Evolutionary conservation across 2,888 invertebrate genomes (phyloP).

Genomic region (Mycogona germanica): DNA sequence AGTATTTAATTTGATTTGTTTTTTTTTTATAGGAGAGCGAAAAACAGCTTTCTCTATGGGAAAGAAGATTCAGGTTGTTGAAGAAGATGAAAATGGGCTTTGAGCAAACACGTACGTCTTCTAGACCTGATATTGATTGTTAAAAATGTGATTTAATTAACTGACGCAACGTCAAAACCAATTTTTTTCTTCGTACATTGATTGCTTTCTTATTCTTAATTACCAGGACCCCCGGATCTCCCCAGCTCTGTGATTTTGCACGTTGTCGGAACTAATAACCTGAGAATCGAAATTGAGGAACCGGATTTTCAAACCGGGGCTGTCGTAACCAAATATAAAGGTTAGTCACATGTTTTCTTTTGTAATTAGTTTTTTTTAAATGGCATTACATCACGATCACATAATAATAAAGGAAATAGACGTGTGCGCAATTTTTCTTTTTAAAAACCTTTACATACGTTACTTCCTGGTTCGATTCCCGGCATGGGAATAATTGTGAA

Average conservation of each 20-base stretch:
- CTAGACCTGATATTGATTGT: not conserved
- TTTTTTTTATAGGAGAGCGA: constrained; percentile 34
- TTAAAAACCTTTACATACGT: no score
- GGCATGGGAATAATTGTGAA: no score
- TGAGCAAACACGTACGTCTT: constrained; percentile 57
- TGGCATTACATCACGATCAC: no score
- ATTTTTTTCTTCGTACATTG: not conserved
- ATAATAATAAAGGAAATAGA: no score
- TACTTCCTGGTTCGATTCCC: no score
- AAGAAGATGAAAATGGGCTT: constrained; percentile 74
- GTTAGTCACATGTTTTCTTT: constrained; percentile 40
- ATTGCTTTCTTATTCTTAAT: constrained; percentile 9
- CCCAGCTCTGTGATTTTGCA: constrained; percentile 39
- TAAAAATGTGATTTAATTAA: not conserved
- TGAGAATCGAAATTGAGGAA: constrained; percentile 53
- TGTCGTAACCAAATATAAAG: constrained; percentile 82
- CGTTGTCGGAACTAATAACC: constrained; percentile 49
- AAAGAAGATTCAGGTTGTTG: constrained; percentile 62
- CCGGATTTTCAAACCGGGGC: constrained; percentile 58
- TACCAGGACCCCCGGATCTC: constrained; percentile 9
- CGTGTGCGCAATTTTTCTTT: no score
- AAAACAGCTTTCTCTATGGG: constrained; percentile 57
- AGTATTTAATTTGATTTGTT: constrained; percentile 3
- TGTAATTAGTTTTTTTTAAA: constrained; percentile 10
- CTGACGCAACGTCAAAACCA: not conserved